Evolutionary conservation across 2,797 vertebrate genomes (phyloP), one percentile per base, ranked within the genome.

Genomic region (Tolypeutes matacus): DNA sequence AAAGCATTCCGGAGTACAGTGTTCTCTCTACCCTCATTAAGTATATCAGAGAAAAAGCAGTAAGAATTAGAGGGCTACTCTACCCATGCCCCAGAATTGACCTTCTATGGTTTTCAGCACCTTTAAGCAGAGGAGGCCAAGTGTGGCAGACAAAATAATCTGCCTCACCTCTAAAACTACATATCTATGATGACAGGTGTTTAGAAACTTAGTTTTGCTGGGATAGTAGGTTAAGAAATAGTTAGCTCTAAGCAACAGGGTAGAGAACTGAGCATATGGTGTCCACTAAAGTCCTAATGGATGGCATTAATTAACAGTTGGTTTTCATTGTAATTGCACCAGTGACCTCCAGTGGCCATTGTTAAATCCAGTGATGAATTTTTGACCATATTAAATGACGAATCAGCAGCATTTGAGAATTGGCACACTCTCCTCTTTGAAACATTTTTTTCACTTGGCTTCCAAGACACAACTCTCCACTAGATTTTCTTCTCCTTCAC

Each of bases 261-360:
- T 80, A 0, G 21, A 46, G 46, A 27, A 42, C 0, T 25, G 25
- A 69, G 36, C 31, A 6, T 29, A 46, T 34, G 10, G 31, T 1
- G 31, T 76, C 53, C 20, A 25, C 58, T 64, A 75, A 72, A 62
- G 36, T 17, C 34, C 75, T 36, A 42, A n/a, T 29, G 84, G 78
- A 42, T 6, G 27, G 42, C 20, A 72, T 25, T 60, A 13, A 42
- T 31, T n/a, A 65, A 36, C 36, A 73, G 73, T 53, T 67, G 29
- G 81, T 67, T 90, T 60, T 73, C 62, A 73, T 4, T 13, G 31
- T 18, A 39, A 89, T 2, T 42, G 62, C 42, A 46, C 75, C 27
- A 39, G 75, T n/a, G 84, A 91, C 84, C 86, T 82, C 89, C 89
- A 75, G 56, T 34, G 46, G 84, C 65, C 70, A 20, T 9, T 42